Conservation (phyloP, 2,888 invertebrate genomes). For the Sepioteuthis lessoniana region DNA sequence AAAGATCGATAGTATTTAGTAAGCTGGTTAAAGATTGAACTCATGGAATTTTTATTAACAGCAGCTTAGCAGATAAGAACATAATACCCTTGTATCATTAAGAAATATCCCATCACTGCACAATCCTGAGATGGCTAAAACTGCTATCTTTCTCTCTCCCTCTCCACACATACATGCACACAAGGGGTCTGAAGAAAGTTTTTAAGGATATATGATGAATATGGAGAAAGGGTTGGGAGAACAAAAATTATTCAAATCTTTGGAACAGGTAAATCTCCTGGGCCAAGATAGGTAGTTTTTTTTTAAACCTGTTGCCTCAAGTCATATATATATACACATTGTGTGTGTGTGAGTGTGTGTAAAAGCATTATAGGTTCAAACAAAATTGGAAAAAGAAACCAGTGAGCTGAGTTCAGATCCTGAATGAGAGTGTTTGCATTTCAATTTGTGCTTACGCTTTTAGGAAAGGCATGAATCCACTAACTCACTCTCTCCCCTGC, state of each 20-base stretch:
- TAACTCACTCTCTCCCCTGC: too few relatives aligned
- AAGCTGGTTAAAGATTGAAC: neutral
- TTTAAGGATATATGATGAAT: neutral
- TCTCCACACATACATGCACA: neutral
- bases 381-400: too few relatives aligned
- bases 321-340: neutral
- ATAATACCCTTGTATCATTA: neutral
- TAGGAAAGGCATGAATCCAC: too few relatives aligned
- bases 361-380: too few relatives aligned
- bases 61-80: constrained; percentile 20
- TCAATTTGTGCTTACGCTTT: too few relatives aligned
- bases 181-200: neutral
- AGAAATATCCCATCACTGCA: neutral
- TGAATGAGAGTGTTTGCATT: too few relatives aligned
- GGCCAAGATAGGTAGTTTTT: neutral
- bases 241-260: neutral
- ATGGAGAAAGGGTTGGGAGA: neutral
- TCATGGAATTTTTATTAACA: neutral
- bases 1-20: neutral
- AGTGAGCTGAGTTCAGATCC: too few relatives aligned
- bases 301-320: neutral
- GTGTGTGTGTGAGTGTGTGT: too few relatives aligned
- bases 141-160: too few relatives aligned
- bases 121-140: neutral
- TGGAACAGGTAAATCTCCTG: neutral